These are phyloP conservation scores for Antitype chi DNA, from an alignment of 2,888 invertebrate species.

Conservation along the genomic window DNA sequence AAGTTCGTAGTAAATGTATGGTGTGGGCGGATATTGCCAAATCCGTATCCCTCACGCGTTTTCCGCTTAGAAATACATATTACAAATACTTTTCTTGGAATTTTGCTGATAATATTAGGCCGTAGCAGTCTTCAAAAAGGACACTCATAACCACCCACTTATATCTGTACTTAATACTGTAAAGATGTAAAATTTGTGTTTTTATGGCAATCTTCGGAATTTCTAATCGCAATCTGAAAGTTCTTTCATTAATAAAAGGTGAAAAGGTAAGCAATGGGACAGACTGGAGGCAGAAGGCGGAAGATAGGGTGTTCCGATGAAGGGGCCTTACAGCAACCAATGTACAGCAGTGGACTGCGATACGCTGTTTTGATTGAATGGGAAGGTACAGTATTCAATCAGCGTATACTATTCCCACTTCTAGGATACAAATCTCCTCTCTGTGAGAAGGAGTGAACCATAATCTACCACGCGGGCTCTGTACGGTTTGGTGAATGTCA, in stretches of 20 bases:
- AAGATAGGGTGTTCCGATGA: not conserved
- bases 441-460: too few relatives aligned
- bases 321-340: not conserved
- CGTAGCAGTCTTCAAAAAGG: not conserved
- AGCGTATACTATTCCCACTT: too few relatives aligned
- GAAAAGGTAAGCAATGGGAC: not conserved
- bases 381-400: not conserved
- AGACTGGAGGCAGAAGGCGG: not conserved
- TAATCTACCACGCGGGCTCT: too few relatives aligned
- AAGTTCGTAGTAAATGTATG: constrained; percentile 9
- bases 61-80: constrained; percentile 3
- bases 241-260: not conserved
- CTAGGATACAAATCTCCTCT: too few relatives aligned
- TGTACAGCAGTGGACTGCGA: not conserved
- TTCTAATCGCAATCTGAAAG: not conserved
- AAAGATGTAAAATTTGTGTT: not conserved
- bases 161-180: not conserved
- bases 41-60: not conserved
- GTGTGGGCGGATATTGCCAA: constrained; percentile 34
- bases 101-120: not conserved
- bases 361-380: not conserved
- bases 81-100: not conserved
- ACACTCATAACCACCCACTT: not conserved
- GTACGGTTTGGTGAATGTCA: too few relatives aligned
- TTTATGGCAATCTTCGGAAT: not conserved